Conservation (phyloP, 2,888 invertebrate genomes). For the Dioctria linearis region DNA sequence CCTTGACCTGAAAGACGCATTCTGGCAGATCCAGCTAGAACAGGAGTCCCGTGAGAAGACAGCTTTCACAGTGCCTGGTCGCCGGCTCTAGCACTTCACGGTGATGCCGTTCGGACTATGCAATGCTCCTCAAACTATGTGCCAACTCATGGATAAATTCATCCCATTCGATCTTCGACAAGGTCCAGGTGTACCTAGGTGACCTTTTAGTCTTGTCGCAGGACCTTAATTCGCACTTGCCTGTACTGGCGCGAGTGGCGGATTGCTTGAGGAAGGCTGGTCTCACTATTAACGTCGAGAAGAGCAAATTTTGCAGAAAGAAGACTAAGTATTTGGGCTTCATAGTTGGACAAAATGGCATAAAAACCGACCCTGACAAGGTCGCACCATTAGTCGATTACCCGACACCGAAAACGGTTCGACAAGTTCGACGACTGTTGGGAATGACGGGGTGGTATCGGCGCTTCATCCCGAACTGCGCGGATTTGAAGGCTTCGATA, state of each 20-base stretch:
- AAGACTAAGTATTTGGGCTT: constrained; percentile 45
- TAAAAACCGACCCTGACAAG: neutral
- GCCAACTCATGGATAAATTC: constrained; percentile 60
- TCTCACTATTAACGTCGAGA: constrained; percentile 41
- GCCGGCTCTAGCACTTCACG: constrained; percentile 23
- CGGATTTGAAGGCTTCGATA: constrained; percentile 43
- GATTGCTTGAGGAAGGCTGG: neutral
- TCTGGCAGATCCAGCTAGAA: constrained; percentile 24
- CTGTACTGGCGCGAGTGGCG: constrained; percentile 21
- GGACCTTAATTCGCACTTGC: constrained; percentile 28
- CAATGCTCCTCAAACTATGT: constrained; percentile 50
- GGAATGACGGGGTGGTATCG: constrained; percentile 59
- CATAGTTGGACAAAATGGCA: constrained; percentile 3
- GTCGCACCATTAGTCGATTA: constrained; percentile 52
- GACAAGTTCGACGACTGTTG: constrained; percentile 57
- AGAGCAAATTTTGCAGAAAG: neutral
- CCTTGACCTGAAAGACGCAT: constrained; percentile 1
- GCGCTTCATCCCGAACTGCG: constrained; percentile 57
- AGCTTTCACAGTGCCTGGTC: constrained; percentile 35
- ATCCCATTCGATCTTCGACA: constrained; percentile 52
- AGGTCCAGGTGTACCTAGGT: constrained; percentile 48
- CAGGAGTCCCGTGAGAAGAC: constrained; percentile 20
- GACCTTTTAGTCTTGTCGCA: constrained; percentile 14
- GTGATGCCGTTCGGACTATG: constrained; percentile 57
- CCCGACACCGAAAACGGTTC: constrained; percentile 55